These are phyloP conservation scores for Leptinotarsa undecemlineata DNA, from an alignment of 1,140 invertebrate species.

Conservation along the genomic window DNA sequence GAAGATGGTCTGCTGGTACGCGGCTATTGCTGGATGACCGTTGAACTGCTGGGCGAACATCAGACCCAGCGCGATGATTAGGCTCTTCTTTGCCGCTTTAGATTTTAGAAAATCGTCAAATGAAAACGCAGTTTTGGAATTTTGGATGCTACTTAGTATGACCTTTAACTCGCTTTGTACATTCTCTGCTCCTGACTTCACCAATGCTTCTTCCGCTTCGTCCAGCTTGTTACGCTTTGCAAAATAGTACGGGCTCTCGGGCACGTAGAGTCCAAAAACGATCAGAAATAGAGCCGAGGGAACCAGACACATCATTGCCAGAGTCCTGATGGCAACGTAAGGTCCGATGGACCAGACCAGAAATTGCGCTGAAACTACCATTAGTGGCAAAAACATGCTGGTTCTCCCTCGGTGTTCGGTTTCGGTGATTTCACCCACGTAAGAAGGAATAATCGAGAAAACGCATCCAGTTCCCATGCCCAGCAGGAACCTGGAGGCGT, in stretches of 20 bases:
- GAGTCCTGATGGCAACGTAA: constrained; percentile 59
- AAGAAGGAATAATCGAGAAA: constrained; percentile 58
- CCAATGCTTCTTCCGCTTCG: constrained; percentile 27
- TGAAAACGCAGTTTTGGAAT: background rate
- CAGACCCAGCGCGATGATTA: constrained; percentile 64
- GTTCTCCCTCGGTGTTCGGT: constrained; percentile 36
- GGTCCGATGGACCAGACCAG: constrained; percentile 63
- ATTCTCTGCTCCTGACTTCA: background rate
- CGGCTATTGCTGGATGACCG: constrained; percentile 81
- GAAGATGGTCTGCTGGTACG: constrained; percentile 77
- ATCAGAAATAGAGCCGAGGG: constrained; percentile 59
- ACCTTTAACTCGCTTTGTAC: background rate
- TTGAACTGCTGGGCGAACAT: constrained; percentile 75
- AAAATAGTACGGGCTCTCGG: constrained; percentile 72
- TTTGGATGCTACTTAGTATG: background rate
- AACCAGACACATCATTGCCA: constrained; percentile 57
- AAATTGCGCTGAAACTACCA: constrained; percentile 34
- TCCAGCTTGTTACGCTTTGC: constrained; percentile 20
- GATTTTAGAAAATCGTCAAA: background rate
- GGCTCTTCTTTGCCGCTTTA: background rate
- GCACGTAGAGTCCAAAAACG: constrained; percentile 57
- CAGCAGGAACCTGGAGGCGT: constrained; percentile 53
- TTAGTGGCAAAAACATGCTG: constrained; percentile 36
- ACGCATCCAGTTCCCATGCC: constrained; percentile 56
- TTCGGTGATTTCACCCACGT: constrained; percentile 59